These are phyloP conservation scores for Geotrypetes seraphini DNA, from an alignment of 2,797 vertebrate species.

Conservation along the genomic window DNA sequence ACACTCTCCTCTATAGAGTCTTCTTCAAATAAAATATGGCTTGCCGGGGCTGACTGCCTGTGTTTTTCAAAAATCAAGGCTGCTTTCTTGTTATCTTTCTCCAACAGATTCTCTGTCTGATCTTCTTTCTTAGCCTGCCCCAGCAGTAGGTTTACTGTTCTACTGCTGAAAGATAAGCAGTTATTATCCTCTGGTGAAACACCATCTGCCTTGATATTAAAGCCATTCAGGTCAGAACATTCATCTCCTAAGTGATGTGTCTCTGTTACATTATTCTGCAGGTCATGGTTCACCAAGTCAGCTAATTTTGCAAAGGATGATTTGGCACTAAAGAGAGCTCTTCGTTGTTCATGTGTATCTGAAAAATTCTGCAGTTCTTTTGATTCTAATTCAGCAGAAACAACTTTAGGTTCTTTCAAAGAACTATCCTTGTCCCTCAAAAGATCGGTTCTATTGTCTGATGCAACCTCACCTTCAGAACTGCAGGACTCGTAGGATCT, in stretches of 20 bases:
- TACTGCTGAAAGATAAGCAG: background rate
- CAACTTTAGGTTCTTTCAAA: rapidly evolving
- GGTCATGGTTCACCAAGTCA: background rate
- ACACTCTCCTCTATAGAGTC: background rate
- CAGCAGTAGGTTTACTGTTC: slow-evolving; percentile 1
- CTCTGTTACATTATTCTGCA: slow-evolving; percentile 8
- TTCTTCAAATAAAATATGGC: slow-evolving; percentile 9
- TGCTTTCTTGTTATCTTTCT: slow-evolving; percentile 23
- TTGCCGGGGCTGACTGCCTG: slow-evolving; percentile 21
- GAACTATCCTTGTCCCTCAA: too few relatives aligned
- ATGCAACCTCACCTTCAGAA: background rate
- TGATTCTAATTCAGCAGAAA: background rate
- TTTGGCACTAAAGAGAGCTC: rapidly evolving
- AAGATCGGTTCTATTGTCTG: background rate
- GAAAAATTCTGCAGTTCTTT: background rate
- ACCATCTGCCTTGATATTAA: slow-evolving; percentile 21
- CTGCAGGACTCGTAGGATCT: rapidly evolving
- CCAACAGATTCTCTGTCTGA: slow-evolving; percentile 1
- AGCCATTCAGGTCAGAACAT: rapidly evolving
- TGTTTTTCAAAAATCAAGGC: slow-evolving; percentile 38
- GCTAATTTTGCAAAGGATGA: background rate
- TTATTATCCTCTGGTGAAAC: slow-evolving; percentile 15
- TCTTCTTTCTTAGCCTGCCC: slow-evolving; percentile 26
- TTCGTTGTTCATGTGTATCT: background rate
- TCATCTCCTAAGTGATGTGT: slow-evolving; percentile 22